Evolutionary conservation across 1,140 invertebrate species (phyloP), one percentile per base, ranked within the genome.

Genomic region (Mya arenaria): DNA sequence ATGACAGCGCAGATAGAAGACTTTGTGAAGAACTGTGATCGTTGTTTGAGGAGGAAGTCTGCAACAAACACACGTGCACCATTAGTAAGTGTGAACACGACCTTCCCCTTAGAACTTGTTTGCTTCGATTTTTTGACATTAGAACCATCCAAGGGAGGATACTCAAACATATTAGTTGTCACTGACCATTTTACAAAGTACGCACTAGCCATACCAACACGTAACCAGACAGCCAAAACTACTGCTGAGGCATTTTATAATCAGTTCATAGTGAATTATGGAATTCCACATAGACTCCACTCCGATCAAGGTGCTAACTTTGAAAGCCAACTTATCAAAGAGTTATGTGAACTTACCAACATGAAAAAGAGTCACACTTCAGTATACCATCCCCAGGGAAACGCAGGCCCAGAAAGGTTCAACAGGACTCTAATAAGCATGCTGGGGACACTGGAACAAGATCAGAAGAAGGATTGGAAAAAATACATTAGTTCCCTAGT

Each of bases 111-210:
- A 17, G 80, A 82, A 72, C 23, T 74, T 13, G 60, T 82, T 19
- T 44, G 1, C 28, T 73, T 32, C 28, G 58, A 60, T 36, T 48
- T 73, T 73, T 23, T 65, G 32, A 55, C 15, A 63, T 25, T 56
- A 15, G 63, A 69, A 17, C 3, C 34, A 41, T 75, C 72, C 32
- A 68, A 69, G 39, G 37, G 62, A 39, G 48, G 55, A 3, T 19
- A 56, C 8, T 1, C 19, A 55, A 52, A 69, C 17, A 58, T 83
- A 28, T 39, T 83, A 8, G 73, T 83, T 17, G 77, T 83, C 5
- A 83, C 72, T n/a, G 81, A 77, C 36, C 58, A 77, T 25, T 84
- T 80, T 55, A 80, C 82, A 15, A 79, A 80, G 30, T 80, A 32
- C 32, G 30, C 82, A 4, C 1, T 58, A 17, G 82, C 75, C 28